Base-by-base conservation (phyloP, 2,888 invertebrate genomes). In the Acrobasis repandana region DNA sequence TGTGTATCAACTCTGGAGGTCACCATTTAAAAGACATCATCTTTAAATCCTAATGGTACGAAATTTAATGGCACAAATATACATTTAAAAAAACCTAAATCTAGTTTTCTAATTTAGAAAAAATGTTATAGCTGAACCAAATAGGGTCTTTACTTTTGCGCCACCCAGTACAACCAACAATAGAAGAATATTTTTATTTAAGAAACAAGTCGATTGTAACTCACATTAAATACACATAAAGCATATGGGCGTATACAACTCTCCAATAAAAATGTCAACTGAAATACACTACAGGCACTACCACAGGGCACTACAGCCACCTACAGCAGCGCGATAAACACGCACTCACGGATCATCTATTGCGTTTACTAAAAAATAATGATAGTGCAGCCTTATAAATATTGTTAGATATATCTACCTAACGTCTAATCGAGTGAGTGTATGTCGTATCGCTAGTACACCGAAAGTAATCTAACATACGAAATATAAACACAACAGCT, bases 351-450 rank as follows among this genome's bases (percentile, higher is more conserved):
- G 43, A 60, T 47, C 51, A 52, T 47, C 52, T 46, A 47, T 20
- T 46, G 28, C 43, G 46, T 52, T 60, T 68, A 82, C 73, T 80
- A 77, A 78, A 74, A 74, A 72, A 67, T 61, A 70, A 69, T 65
- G 76, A 80, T 82, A 77, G 70, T 67, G 61, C 70, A 67, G 67
- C 69, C 70, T 71, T 77, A 81, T 79, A 75, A 78, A 79, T 81
- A 81, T 75, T 64, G 52, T 52, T 60, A 47, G 52, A 60, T 54
- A 60, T 46, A 60, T 33, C 46, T 38, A 20, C 20, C 69, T 64
- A 67, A 63, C 69, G 65, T 63, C 62, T 74, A 77, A 78, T 76
- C 74, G 63, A 64, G 62, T 62, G 67, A 47, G 48, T 59, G 58
- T 15, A 34, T 54, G 20, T 50, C 59, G 33, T 50, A 47, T 33